These are phyloP conservation scores for Brachypteracias leptosomus DNA, from an alignment of 2,113 vertebrate genomes.

Conservation along the genomic window DNA sequence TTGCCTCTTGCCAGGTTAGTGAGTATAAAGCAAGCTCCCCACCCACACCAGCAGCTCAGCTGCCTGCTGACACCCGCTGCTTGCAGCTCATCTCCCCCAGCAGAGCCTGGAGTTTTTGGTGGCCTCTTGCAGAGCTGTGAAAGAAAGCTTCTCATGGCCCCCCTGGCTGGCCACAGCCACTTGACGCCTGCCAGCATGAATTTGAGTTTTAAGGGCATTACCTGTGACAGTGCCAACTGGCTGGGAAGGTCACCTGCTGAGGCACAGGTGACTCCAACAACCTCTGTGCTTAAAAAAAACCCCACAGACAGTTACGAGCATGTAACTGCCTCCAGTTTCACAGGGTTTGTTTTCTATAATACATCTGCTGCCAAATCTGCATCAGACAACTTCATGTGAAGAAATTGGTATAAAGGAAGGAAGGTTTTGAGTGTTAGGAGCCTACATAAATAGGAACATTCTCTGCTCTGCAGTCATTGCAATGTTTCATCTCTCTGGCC, in stretches of 20 bases:
- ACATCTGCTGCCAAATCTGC: not conserved
- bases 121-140: not conserved
- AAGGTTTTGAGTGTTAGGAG: not conserved
- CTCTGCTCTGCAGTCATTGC: not conserved
- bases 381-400: not conserved
- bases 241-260: not conserved
- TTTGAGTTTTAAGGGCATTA: slow-evolving; percentile 3
- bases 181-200: not conserved
- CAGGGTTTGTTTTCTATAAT: not conserved
- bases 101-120: not conserved
- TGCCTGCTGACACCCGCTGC: rapidly evolving
- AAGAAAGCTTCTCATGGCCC: not conserved
- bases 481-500: not conserved
- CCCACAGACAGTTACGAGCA: not conserved
- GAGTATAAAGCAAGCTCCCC: not conserved
- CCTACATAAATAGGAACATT: not conserved
- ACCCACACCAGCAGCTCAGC: not conserved
- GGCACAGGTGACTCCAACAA: not conserved
- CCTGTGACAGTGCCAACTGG: not conserved
- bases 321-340: not conserved
- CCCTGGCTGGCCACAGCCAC: not conserved
- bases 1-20: not conserved
- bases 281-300: not conserved
- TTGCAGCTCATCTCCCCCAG: not conserved
- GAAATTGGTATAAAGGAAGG: not conserved